phyloP scores from a whole-genome alignment of 2,113 vertebrate genomes.

The Psittacus erithacus region DNA sequence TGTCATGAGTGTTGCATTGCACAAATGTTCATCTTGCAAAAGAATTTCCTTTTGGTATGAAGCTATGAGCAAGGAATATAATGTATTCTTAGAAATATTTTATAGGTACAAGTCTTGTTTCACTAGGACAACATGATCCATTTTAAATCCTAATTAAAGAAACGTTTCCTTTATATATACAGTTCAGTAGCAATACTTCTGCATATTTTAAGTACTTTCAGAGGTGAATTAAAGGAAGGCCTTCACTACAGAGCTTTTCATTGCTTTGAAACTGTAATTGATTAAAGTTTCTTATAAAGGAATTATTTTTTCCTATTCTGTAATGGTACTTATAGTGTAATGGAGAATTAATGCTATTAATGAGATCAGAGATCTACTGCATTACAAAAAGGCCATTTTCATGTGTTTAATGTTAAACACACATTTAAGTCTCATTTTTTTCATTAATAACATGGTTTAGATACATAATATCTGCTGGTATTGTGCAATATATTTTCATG shows the following conservation, averaged over 20 bases:
- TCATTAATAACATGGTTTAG: slow-evolving; percentile 36
- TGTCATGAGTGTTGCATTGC: not conserved
- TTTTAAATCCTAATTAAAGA: not conserved
- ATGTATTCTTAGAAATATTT: not conserved
- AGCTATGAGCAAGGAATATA: not conserved
- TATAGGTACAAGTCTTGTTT: not conserved
- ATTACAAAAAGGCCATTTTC: slow-evolving; percentile 31
- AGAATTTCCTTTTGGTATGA: not conserved
- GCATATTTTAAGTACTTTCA: slow-evolving; percentile 12
- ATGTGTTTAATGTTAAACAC: slow-evolving; percentile 41
- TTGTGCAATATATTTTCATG: not conserved
- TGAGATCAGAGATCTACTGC: slow-evolving; percentile 39
- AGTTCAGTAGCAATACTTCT: slow-evolving; percentile 3
- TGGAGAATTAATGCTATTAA: slow-evolving; percentile 49
- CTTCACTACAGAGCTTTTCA: slow-evolving; percentile 38
- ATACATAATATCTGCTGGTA: slow-evolving; percentile 2
- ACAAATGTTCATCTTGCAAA: not conserved
- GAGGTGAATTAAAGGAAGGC: slow-evolving; percentile 34
- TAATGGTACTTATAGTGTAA: slow-evolving; percentile 42
- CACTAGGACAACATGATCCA: not conserved
- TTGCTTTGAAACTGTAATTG: slow-evolving; percentile 61
- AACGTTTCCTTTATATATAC: not conserved
- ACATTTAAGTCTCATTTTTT: not conserved
- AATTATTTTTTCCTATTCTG: slow-evolving; percentile 6
- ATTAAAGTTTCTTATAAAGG: slow-evolving; percentile 24